Evolutionary conservation across 2,797 vertebrate species (phyloP).

Genomic region (Chrysocyon brachyurus): DNA sequence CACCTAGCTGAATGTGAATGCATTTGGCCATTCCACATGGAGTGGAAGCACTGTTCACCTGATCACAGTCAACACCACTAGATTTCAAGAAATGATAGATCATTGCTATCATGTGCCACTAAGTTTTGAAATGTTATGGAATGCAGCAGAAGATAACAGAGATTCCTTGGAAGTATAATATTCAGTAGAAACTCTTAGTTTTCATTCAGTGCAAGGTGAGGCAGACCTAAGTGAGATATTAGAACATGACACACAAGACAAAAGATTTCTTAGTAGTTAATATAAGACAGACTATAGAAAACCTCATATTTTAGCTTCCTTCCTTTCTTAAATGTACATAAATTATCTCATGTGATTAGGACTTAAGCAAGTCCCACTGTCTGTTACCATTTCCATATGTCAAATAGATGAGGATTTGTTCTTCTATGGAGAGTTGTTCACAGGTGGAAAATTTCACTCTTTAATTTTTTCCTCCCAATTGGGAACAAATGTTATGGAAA

Average conservation of each 20-base stretch:
- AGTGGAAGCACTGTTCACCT: rapidly evolving
- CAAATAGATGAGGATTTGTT: not conserved
- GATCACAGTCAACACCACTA: not conserved
- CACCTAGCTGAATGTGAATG: not conserved
- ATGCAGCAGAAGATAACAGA: not conserved
- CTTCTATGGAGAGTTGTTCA: not conserved
- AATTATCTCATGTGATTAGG: not conserved
- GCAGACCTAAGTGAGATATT: not conserved
- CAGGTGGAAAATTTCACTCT: not conserved
- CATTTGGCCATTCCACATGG: not conserved
- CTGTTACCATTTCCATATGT: not conserved
- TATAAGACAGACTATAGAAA: not conserved
- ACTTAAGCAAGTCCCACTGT: not conserved
- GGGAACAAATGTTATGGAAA: not conserved
- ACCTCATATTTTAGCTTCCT: not conserved
- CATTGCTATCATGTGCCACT: not conserved
- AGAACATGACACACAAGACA: not conserved
- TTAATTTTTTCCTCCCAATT: not conserved
- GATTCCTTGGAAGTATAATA: not conserved
- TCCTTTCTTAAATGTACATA: not conserved
- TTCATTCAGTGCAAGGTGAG: not conserved
- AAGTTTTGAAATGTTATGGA: not conserved
- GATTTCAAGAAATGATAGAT: not conserved
- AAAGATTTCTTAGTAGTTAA: not conserved
- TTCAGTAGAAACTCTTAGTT: not conserved